Conservation (phyloP, 2,113 vertebrate genomes). For the Protobothrops flavoviridis region DNA sequence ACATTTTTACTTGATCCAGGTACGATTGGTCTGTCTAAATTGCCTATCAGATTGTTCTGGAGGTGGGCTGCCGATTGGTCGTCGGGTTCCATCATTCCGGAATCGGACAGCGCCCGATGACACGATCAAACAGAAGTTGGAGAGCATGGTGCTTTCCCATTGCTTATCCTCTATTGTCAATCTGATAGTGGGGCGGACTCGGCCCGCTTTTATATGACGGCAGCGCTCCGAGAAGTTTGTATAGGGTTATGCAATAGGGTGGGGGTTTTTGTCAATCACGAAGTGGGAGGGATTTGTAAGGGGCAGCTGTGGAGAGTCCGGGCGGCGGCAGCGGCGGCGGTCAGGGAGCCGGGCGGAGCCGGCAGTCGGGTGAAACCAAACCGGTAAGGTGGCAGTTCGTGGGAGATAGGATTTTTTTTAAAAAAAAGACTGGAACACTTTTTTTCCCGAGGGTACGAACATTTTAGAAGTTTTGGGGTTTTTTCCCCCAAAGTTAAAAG, state of each 20-base stretch:
- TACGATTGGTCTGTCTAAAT: background rate
- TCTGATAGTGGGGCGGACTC: background rate
- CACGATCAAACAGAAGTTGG: background rate
- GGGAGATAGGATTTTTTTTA: background rate
- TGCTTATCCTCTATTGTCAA: background rate
- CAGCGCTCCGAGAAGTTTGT: background rate
- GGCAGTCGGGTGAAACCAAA: background rate
- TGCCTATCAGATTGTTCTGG: background rate
- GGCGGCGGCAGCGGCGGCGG: slow-evolving; percentile 1
- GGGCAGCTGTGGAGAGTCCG: slow-evolving; percentile 23
- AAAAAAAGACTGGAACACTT: background rate
- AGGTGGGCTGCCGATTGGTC: background rate
- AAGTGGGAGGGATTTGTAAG: background rate
- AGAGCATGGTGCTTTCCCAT: background rate
- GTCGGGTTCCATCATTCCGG: background rate
- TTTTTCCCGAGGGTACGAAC: background rate
- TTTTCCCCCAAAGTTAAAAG: background rate
- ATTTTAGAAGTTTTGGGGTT: too few species aligned
- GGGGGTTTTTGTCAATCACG: background rate
- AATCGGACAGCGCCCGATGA: slow-evolving; percentile 32
- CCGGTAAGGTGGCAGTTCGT: background rate
- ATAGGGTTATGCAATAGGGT: background rate
- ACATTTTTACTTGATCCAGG: background rate
- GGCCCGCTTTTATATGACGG: background rate
- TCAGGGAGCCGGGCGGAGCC: slow-evolving; percentile 20